Base-by-base conservation (phyloP, 2,113 vertebrate species). In the Eurystomus gularis region DNA sequence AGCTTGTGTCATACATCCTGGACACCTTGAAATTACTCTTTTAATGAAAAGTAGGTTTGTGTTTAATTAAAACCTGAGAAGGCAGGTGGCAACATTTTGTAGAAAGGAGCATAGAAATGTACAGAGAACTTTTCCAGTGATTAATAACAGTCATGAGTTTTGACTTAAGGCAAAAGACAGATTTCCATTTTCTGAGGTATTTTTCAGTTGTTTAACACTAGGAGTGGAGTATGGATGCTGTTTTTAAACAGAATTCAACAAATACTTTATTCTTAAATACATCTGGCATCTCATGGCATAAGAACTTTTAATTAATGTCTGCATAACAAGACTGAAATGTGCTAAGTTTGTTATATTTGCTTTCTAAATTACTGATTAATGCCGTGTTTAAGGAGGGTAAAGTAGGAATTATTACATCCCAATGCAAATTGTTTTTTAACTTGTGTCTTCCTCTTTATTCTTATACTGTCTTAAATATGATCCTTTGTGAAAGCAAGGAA, bases 171-270 rank as follows among this genome's bases (percentile, higher is more conserved):
- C 80, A 66, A 66, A 95, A 90, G 77, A 78, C 49, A 58, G 33
- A 83, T 81, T 95, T 88, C 57, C 66, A 49, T 96, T 80, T 95
- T 93, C 76, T 92, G 20, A 69, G 33, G 25, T 93, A 84, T 79
- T 97, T 97, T 85, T 94, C 82, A 54, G 58, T 94, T 95, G 81
- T 81, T 76, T 93, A 39, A 82, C 21, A 17, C 49, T 84, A 46
- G 18, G 6, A n/a, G 5, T 37, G 82, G 57, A 42, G 17, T 72
- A 29, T 70, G 12, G 10, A 9, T 75, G 11, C 12, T 82, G 66
- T 91, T 95, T 95, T 95, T 65, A 75, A 91, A 77, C 46, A 86
- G 39, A 90, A 90, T 96, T 96, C 49, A 92, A 82, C 90, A 96
- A 80, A 70, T 82, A 75, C 51, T 95, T 91, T 37, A 93, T 49